Conservation (phyloP, 2,888 invertebrate genomes). For the Agonopterix heracliana region DNA sequence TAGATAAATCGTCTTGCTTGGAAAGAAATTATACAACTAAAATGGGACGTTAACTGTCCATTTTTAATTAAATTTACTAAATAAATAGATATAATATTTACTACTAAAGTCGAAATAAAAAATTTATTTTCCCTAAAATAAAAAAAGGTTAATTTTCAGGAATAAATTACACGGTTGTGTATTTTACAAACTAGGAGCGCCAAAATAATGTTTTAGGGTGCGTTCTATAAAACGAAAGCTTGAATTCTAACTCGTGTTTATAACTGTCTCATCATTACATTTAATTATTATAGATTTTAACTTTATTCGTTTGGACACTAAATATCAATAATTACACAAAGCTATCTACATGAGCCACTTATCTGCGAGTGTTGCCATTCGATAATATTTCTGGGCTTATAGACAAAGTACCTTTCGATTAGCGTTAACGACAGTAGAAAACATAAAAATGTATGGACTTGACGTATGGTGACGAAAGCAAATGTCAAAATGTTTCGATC, state of each 20-base stretch:
- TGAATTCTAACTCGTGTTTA: conserved; percentile 35
- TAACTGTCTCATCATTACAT: conserved; percentile 20
- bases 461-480: too few relatives aligned
- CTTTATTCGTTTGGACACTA: conserved; percentile 63
- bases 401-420: too few relatives aligned
- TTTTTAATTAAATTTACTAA: conserved; percentile 48
- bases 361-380: conserved; percentile 38
- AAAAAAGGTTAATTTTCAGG: conserved; percentile 35
- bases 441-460: too few relatives aligned
- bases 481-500: too few relatives aligned
- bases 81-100: conserved; percentile 71
- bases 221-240: conserved; percentile 46
- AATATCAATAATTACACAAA: conserved; percentile 73
- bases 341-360: conserved; percentile 74
- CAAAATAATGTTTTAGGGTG: conserved; percentile 39
- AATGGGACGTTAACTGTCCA: conserved; percentile 13
- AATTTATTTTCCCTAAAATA: conserved; percentile 38
- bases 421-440: too few relatives aligned
- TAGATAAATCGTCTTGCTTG: conserved; percentile 1
- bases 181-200: conserved; percentile 40
- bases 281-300: conserved; percentile 33
- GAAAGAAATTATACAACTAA: conserved; percentile 6
- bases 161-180: conserved; percentile 48
- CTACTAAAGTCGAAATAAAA: conserved; percentile 45
- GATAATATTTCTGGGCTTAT: conserved; percentile 14